Evolutionary conservation across 2,113 vertebrate species (phyloP).

Genomic region (Ciconia stormi): DNA sequence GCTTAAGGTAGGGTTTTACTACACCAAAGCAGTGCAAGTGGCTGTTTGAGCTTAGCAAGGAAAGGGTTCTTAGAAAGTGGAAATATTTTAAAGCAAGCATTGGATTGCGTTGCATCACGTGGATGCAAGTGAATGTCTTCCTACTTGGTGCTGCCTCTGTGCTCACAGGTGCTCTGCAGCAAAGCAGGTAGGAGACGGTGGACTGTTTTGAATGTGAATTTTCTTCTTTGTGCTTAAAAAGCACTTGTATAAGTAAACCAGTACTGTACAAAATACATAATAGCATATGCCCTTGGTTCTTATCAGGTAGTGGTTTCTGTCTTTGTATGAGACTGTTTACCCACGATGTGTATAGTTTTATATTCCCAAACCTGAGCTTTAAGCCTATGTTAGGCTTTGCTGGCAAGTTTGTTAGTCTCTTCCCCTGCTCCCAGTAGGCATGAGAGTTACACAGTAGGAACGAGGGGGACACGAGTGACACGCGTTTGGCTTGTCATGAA

Average conservation of each 20-base stretch:
- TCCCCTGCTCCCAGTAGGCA: neutral
- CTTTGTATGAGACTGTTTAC: neutral
- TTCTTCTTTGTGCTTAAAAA: neutral
- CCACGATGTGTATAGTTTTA: fast-evolving
- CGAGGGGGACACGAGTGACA: neutral
- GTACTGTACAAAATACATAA: fast-evolving
- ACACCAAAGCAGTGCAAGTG: neutral
- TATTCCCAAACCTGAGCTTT: neutral
- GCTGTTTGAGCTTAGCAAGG: neutral
- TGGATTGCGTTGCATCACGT: neutral
- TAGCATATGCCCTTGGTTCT: neutral
- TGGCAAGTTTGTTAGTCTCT: neutral
- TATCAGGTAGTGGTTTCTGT: neutral
- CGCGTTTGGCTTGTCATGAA: neutral
- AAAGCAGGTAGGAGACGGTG: neutral
- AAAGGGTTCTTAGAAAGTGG: neutral
- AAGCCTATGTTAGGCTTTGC: neutral
- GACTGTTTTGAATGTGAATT: neutral
- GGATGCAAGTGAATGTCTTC: neutral
- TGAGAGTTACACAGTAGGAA: fast-evolving
- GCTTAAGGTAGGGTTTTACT: neutral
- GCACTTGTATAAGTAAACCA: fast-evolving
- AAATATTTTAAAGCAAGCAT: neutral
- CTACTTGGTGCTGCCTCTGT: neutral
- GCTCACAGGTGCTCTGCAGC: neutral